phyloP scores from a whole-genome alignment of 1,140 invertebrate genomes.

The Diabrotica undecimpunctata region DNA sequence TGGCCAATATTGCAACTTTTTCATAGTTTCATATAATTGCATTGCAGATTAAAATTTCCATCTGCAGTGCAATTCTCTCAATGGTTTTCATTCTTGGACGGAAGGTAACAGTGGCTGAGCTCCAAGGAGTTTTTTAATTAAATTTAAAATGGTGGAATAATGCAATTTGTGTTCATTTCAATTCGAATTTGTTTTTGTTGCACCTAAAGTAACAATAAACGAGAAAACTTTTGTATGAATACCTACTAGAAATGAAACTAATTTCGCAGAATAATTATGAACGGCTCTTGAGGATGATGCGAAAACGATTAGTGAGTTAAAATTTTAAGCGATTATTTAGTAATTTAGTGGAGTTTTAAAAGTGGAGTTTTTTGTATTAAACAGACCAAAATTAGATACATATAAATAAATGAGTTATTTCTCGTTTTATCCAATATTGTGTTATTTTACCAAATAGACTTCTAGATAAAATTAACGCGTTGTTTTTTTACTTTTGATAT shows the following conservation, averaged over 20 bases:
- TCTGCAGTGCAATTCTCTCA: background rate
- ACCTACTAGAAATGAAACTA: background rate
- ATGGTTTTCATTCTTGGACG: background rate
- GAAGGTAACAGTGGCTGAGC: background rate
- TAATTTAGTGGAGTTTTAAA: too few relatives aligned
- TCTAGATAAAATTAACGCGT: too few relatives aligned
- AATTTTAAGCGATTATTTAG: too few relatives aligned
- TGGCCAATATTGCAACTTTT: too few relatives aligned
- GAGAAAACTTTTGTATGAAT: constrained; percentile 1
- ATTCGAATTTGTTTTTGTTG: constrained; percentile 2
- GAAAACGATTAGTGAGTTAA: too few relatives aligned
- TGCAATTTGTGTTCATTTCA: background rate
- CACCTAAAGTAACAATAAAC: background rate
- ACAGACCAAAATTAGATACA: too few relatives aligned
- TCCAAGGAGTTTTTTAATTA: background rate
- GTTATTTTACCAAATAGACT: too few relatives aligned
- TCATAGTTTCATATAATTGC: background rate
- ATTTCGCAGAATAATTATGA: background rate
- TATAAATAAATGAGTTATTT: too few relatives aligned
- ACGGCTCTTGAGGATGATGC: background rate
- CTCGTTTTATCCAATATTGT: too few relatives aligned
- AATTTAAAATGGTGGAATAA: background rate
- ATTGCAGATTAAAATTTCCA: background rate
- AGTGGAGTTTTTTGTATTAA: too few relatives aligned
- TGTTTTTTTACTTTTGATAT: too few relatives aligned